Conservation (phyloP, 1,140 invertebrate species). For the Apis mellifera region Amel_HAv3.1 CM009935.2:7330501-7331000, state of each 20-base stretch:
- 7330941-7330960: neutral
- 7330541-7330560: conserved; percentile 12
- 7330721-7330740: too few relatives aligned
- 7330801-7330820: neutral
- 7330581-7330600: neutral
- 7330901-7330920: neutral
- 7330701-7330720: neutral
- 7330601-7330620: neutral
- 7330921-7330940: too few relatives aligned
- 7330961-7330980: too few relatives aligned
- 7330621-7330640: conserved; percentile 30
- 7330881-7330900: conserved; percentile 9
- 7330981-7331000: neutral
- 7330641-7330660: neutral
- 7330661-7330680: neutral
- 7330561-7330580: neutral
- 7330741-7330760: too few relatives aligned
- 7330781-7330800: neutral
- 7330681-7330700: neutral
- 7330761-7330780: neutral
- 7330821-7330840: neutral
- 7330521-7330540: conserved; percentile 7
- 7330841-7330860: conserved; percentile 15
- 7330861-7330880: neutral
- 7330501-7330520: neutral